A percentile compares a stretch with the other conserved stretches of the same genome.
Conservation (phyloP, 2,888 invertebrate genomes). For the Penaeus monodon region DNA sequence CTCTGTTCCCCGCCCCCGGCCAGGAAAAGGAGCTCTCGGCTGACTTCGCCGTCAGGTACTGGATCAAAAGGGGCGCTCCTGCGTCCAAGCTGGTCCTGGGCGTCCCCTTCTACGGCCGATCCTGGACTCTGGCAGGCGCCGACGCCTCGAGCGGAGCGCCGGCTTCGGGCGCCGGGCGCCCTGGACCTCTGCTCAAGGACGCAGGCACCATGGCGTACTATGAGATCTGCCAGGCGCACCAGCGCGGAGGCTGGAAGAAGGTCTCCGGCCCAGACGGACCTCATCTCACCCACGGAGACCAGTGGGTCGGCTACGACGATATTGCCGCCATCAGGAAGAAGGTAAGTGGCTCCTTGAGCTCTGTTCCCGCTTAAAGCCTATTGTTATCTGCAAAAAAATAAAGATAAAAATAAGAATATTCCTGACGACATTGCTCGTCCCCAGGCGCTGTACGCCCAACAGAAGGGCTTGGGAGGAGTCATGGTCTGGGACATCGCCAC, state of each 20-base stretch:
- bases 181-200: slow-evolving; percentile 79
- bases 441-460: no score
- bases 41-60: slow-evolving; percentile 68
- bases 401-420: no score
- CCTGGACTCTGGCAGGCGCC: slow-evolving; percentile 80
- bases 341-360: slow-evolving; percentile 63
- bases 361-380: no score
- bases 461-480: no score
- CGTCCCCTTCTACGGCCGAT: slow-evolving; percentile 88
- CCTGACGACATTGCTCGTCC: no score
- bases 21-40: slow-evolving; percentile 70
- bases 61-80: slow-evolving; percentile 72
- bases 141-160: slow-evolving; percentile 77
- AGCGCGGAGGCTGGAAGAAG: slow-evolving; percentile 67
- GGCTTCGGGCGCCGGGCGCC: slow-evolving; percentile 78
- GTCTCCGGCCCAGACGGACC: slow-evolving; percentile 75
- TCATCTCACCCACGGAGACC: slow-evolving; percentile 80
- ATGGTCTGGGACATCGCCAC: no score
- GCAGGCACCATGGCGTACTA: slow-evolving; percentile 83
- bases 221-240: slow-evolving; percentile 69
- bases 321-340: slow-evolving; percentile 72
- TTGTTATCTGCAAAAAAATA: no score
- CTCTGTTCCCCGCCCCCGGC: slow-evolving; percentile 77
- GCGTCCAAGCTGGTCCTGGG: slow-evolving; percentile 78
- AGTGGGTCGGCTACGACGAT: slow-evolving; percentile 95